Conservation (phyloP, 1,140 invertebrate genomes). For the Potamilus streckersoni region DNA sequence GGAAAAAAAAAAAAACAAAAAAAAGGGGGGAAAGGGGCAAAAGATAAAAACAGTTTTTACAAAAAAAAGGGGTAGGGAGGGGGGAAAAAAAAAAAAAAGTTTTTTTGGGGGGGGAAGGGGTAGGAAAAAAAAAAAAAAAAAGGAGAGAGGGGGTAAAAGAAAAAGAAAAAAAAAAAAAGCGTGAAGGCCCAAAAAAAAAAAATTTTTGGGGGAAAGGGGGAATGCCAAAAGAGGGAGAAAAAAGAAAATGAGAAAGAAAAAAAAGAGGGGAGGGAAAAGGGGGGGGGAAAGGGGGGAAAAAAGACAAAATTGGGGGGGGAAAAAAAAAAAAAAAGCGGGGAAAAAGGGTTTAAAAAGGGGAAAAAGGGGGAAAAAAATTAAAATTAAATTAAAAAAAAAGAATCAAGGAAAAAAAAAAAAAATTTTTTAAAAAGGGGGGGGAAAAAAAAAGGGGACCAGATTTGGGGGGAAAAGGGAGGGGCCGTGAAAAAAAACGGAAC, state of each 20-base stretch:
- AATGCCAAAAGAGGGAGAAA: neutral
- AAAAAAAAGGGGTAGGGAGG: no score
- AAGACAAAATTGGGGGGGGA: neutral
- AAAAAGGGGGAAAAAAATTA: no score
- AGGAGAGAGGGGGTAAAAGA: neutral
- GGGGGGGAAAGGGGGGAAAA: neutral
- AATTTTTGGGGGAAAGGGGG: neutral
- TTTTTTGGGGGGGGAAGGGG: no score
- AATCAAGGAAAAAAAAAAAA: no score
- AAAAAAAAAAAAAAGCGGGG: neutral
- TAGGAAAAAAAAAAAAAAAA: neutral
- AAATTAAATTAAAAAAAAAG: no score
- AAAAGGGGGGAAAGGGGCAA: neutral
- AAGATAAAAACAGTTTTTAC: no score
- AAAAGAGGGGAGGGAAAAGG: no score
- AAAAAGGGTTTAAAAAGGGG: no score
- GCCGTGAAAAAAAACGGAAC: neutral
- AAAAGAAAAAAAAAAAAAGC: neutral
- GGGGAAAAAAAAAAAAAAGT: no score
- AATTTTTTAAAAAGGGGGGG: no score
- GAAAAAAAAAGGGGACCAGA: no score
- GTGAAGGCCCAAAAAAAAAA: no score
- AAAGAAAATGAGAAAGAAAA: neutral
- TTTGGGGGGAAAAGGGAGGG: constrained; percentile 2
- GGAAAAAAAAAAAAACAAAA: neutral